Percentiles rank a stretch among this genome's conserved stretches.
Evolutionary conservation across 2,888 invertebrate species (phyloP).

Genomic region (Polyommatus iphigenia): DNA sequence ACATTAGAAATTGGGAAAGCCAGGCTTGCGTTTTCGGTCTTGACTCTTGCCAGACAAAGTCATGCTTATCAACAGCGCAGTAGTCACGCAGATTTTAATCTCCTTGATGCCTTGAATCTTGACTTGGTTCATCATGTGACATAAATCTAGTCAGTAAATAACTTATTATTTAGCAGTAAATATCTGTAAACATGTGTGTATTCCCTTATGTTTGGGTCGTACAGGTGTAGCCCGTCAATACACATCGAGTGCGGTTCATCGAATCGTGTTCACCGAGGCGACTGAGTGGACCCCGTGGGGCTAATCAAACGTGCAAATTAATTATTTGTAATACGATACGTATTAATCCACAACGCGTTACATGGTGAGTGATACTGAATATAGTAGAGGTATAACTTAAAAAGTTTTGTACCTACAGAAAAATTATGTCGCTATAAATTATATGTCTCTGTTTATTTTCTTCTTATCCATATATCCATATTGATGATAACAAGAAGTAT

Average conservation of each 20-base stretch:
- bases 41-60: not conserved
- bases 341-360: not conserved
- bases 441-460: not conserved
- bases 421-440: not conserved
- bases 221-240: slow-evolving; percentile 22
- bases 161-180: not conserved
- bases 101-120: no score
- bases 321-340: slow-evolving; percentile 25
- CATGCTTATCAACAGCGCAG: no score
- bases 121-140: no score
- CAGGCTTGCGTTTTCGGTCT: not conserved
- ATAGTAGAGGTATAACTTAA: not conserved
- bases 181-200: not conserved
- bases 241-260: slow-evolving; percentile 9
- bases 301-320: slow-evolving; percentile 25
- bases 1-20: not conserved
- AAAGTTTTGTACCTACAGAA: not conserved
- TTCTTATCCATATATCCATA: no score
- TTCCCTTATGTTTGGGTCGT: not conserved
- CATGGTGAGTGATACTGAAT: not conserved
- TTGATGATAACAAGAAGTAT: no score
- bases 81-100: no score
- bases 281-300: slow-evolving; percentile 21
- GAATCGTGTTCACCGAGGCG: slow-evolving; percentile 18
- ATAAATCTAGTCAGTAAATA: no score